These are phyloP conservation scores for Ancistrus triradiatus DNA, from an alignment of 2,113 vertebrate species.

Conservation along the genomic window DNA sequence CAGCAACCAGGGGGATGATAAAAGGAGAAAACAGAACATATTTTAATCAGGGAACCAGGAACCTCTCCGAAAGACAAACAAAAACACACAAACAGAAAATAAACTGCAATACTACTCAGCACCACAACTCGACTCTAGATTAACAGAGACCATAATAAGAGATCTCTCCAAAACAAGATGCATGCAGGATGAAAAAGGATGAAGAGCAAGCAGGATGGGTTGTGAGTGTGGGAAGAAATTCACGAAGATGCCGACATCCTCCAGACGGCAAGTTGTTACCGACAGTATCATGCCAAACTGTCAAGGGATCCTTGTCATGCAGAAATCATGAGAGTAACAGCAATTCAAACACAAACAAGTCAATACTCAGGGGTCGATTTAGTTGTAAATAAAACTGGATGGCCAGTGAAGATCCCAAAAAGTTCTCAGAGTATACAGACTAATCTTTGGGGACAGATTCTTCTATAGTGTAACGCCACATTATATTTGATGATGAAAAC, in stretches of 20 bases:
- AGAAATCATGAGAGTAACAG: conserved; percentile 75
- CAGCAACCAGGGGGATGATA: conserved; percentile 91
- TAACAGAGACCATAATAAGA: conserved; percentile 41
- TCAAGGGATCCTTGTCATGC: conserved; percentile 74
- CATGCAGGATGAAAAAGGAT: conserved; percentile 27
- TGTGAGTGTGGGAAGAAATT: conserved; percentile 20
- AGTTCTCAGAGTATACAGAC: no score
- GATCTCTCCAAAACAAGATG: conserved; percentile 36
- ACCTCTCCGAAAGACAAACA: conserved; percentile 76
- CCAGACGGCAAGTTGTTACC: conserved; percentile 42
- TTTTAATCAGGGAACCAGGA: conserved; percentile 87
- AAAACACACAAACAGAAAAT: conserved; percentile 77
- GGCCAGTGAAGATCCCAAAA: no score
- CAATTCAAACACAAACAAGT: conserved; percentile 59
- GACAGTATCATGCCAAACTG: conserved; percentile 19
- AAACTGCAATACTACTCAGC: conserved; percentile 62
- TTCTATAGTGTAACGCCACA: no score
- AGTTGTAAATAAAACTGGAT: conserved; percentile 71
- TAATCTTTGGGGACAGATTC: no score
- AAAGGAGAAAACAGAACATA: conserved; percentile 97
- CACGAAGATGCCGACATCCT: no score
- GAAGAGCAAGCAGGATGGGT: conserved; percentile 19
- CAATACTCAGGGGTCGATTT: conserved; percentile 93
- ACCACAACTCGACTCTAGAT: conserved; percentile 63
- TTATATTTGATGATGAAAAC: no score